A percentile compares a stretch with the other conserved stretches of the same genome.
Conservation (phyloP, 2,113 vertebrate genomes). For the Tenebrosternarchus preto region DNA sequence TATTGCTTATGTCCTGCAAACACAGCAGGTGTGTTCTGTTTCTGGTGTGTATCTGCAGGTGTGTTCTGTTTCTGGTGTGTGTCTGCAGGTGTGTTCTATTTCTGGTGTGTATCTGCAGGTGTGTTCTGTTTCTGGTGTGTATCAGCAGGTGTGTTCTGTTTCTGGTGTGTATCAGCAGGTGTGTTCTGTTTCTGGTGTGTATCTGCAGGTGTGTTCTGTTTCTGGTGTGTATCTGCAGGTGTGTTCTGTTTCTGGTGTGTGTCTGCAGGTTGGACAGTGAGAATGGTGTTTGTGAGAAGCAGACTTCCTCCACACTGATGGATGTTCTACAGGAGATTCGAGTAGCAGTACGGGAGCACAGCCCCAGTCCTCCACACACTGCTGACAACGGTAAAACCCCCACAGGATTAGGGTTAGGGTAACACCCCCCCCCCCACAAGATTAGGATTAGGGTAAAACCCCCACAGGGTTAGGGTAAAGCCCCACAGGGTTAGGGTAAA, state of each 20-base stretch:
- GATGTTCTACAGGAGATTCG: constrained; percentile 54
- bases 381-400: constrained; percentile 37
- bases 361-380: constrained; percentile 44
- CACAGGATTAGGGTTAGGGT: too few relatives aligned
- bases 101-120: constrained; percentile 25
- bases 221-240: too few relatives aligned
- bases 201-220: too few relatives aligned
- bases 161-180: too few relatives aligned
- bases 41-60: constrained; percentile 25
- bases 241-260: too few relatives aligned
- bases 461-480: too few relatives aligned
- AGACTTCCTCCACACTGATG: constrained; percentile 53
- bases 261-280: constrained; percentile 42
- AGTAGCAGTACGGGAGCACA: constrained; percentile 44
- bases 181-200: too few relatives aligned
- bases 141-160: constrained; percentile 35
- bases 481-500: too few relatives aligned
- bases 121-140: constrained; percentile 17
- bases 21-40: background rate
- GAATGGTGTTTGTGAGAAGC: constrained; percentile 47
- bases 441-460: too few relatives aligned
- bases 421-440: too few relatives aligned
- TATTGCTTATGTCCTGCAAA: constrained; percentile 3
- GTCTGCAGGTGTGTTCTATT: constrained; percentile 25
- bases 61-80: constrained; percentile 17